phyloP scores from a whole-genome alignment of 2,113 vertebrate species.

The human (Homo sapiens) region DNA sequence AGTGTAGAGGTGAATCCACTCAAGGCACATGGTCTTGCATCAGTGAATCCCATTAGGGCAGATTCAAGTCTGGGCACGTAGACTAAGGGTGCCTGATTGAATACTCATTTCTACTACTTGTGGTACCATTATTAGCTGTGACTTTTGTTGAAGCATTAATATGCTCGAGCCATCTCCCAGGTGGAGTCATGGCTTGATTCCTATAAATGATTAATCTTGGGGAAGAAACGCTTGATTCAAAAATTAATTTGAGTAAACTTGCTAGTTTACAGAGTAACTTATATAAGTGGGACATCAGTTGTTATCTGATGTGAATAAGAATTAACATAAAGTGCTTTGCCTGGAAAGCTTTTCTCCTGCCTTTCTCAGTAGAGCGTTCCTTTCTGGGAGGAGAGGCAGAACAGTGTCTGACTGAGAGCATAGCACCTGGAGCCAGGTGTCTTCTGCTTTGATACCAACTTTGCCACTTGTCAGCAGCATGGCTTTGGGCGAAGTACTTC shows the following conservation, averaged over 20 bases:
- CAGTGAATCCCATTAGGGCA: neutral
- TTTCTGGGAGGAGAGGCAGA: neutral
- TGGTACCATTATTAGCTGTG: neutral
- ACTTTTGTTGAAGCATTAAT: slow-evolving; percentile 51
- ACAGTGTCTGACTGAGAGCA: neutral
- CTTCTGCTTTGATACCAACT: neutral
- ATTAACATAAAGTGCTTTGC: neutral
- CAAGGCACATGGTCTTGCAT: neutral
- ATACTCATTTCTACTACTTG: slow-evolving; percentile 26
- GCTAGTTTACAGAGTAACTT: slow-evolving; percentile 40
- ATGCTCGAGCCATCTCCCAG: slow-evolving; percentile 19
- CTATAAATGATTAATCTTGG: slow-evolving; percentile 65
- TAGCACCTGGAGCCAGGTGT: neutral
- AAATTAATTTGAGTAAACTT: slow-evolving; percentile 65
- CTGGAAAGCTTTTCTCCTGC: neutral
- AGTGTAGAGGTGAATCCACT: neutral
- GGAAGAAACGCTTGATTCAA: slow-evolving; percentile 59
- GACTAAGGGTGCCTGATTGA: neutral
- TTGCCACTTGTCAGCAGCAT: neutral
- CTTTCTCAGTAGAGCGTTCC: neutral
- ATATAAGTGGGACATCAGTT: neutral
- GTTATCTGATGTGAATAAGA: neutral
- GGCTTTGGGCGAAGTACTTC: neutral
- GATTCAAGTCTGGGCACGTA: neutral
- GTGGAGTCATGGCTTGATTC: slow-evolving; percentile 27